phyloP scores from a whole-genome alignment of 1,140 invertebrate species.

The Aphaenogaster rudis region DNA sequence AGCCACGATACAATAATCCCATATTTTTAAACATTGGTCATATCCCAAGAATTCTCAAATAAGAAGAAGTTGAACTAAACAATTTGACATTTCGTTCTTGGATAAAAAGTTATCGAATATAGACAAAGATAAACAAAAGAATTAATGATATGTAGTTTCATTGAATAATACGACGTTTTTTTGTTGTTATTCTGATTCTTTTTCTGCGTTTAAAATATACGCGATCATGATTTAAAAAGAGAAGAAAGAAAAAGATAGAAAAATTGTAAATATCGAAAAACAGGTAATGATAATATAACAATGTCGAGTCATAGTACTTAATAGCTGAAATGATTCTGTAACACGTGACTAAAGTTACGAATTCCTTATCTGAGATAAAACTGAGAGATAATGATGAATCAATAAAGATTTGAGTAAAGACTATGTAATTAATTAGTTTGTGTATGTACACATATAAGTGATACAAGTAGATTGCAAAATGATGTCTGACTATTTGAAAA shows the following conservation, averaged over 20 bases:
- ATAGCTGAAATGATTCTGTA: not conserved
- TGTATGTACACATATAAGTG: not conserved
- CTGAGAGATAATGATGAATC: constrained; percentile 23
- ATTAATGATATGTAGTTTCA: not conserved
- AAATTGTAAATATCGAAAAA: not conserved
- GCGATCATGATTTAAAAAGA: not conserved
- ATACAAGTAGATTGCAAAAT: constrained; percentile 14
- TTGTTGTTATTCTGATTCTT: not conserved
- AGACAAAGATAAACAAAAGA: not conserved
- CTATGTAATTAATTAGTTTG: constrained; percentile 6
- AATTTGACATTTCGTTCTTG: not conserved
- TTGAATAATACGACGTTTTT: not conserved
- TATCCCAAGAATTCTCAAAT: constrained; percentile 10
- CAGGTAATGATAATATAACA: not conserved
- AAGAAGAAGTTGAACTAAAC: not conserved
- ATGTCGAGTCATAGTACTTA: not conserved
- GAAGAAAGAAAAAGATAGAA: not conserved
- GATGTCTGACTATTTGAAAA: not conserved
- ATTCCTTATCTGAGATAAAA: constrained; percentile 20
- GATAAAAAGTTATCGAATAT: not conserved
- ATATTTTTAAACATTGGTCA: constrained; percentile 10
- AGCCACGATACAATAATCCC: constrained; percentile 25
- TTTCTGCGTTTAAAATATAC: not conserved
- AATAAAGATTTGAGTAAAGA: not conserved
- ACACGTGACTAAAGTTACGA: not conserved